Percentiles rank a stretch among this genome's conserved stretches.
Conservation (phyloP, 2,797 vertebrate genomes). For the Sebastes hubbsi region DNA sequence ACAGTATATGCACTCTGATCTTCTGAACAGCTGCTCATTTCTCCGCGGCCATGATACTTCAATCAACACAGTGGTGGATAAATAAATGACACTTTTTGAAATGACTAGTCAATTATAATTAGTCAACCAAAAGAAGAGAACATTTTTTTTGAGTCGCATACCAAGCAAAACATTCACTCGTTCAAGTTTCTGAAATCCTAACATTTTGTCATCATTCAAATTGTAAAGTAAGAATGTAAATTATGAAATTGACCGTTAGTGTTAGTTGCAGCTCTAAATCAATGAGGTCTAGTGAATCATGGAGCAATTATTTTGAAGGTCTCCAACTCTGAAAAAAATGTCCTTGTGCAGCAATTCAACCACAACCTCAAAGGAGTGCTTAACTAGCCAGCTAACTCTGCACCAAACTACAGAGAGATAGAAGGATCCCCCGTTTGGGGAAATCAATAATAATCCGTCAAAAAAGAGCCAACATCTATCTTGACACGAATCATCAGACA, state of each 20-base stretch:
- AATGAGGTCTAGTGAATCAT: neutral
- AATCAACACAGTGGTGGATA: neutral
- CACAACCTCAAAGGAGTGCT: neutral
- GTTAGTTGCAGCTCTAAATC: neutral
- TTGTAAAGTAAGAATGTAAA: neutral
- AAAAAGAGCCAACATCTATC: slow-evolving; percentile 38
- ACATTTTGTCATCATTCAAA: neutral
- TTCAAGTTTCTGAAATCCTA: neutral
- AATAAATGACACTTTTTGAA: neutral
- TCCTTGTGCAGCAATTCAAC: slow-evolving; percentile 12
- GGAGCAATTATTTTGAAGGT: neutral
- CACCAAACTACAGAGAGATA: neutral
- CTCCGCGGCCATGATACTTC: neutral
- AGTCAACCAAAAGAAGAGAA: neutral
- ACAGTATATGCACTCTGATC: neutral
- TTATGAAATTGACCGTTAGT: neutral
- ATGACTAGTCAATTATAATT: neutral
- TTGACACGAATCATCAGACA: slow-evolving; percentile 50
- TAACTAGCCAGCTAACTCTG: neutral
- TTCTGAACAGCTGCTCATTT: neutral
- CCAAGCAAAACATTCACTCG: neutral
- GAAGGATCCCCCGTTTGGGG: neutral
- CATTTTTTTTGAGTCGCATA: neutral
- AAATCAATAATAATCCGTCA: slow-evolving; percentile 28
- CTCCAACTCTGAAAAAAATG: neutral